Evolutionary conservation across 2,888 invertebrate species (phyloP), one percentile per base, ranked within the genome.

Genomic region (Oscheius sp.): DNA sequence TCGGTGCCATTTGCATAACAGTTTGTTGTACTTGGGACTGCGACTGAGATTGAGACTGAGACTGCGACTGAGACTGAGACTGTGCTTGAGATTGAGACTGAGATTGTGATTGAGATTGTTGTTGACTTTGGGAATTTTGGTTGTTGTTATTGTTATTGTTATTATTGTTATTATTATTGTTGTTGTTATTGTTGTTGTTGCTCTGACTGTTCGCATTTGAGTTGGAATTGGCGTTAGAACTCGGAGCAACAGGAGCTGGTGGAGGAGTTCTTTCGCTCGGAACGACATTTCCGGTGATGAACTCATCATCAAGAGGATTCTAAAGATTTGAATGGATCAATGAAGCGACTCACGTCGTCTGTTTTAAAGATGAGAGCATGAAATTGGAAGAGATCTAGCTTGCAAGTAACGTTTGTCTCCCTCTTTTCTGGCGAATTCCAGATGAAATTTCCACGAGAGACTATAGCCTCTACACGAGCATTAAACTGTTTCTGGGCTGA

Each of bases 301-400:
- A 47, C 20, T 47, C 47, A 47, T 47, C 47, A 3, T 6, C 22
- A 4, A 22, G 3, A 9, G 47, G 47, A 14, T 20, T 14, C 20
- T 47, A 24, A 12, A 41, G 20, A 41, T n/a, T n/a, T n/a, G n/a
- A n/a, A n/a, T n/a, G n/a, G n/a, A n/a, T n/a, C n/a, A n/a, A n/a
- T n/a, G n/a, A n/a, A n/a, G n/a, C n/a, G 12, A 12, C 8, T 17
- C 36, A 54, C 54, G 6, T n/a, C 20, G 12, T 32, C 32, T 22
- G 66, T 56, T 32, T 66, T 41, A 28, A 47, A 66, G n/a, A 56
- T 47, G 24, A 66, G 44, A 4, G 47, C 56, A 9, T 66, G 56
- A 24, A 49, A 66, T n/a, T 38, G 44, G 14, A 36, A 44, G 5
- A 47, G 17, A 30, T 56, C 66, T 24, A 66, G 32, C 26, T 66